These are phyloP conservation scores for Chromobotia macracanthus DNA, from an alignment of 2,797 vertebrate species.

Conservation along the genomic window DNA sequence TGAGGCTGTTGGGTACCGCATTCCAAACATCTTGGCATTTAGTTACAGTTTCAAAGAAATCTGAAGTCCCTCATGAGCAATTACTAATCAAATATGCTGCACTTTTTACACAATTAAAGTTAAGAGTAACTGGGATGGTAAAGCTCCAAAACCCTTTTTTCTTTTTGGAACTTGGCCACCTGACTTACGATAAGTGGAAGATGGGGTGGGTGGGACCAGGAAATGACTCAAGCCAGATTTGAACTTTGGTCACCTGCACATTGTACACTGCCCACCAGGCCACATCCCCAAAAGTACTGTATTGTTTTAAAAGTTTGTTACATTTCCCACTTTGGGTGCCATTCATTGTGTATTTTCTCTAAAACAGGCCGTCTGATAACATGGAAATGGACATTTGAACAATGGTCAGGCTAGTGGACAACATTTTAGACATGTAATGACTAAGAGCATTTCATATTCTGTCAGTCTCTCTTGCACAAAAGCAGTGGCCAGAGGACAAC, in stretches of 20 bases:
- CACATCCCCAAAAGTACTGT: background rate
- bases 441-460: background rate
- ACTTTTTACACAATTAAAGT: background rate
- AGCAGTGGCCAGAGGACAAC: slow-evolving; percentile 39
- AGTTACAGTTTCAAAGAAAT: slow-evolving; percentile 25
- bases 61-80: background rate
- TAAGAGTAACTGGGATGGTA: background rate
- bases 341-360: background rate
- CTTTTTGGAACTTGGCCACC: background rate
- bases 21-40: slow-evolving; percentile 19
- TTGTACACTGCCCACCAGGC: background rate
- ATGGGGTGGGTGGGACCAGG: background rate
- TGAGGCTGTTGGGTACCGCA: slow-evolving; percentile 36
- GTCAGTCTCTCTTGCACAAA: background rate
- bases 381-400: background rate
- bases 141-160: background rate
- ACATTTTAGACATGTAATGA: too few relatives aligned
- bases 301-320: background rate
- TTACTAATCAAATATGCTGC: slow-evolving; percentile 8
- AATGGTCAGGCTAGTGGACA: background rate
- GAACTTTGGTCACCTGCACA: background rate
- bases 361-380: background rate
- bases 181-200: background rate
- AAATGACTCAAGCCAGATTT: background rate
- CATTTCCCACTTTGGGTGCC: background rate